Conservation (phyloP, 2,888 invertebrate genomes). For the Kryphioiulus occultus region DNA sequence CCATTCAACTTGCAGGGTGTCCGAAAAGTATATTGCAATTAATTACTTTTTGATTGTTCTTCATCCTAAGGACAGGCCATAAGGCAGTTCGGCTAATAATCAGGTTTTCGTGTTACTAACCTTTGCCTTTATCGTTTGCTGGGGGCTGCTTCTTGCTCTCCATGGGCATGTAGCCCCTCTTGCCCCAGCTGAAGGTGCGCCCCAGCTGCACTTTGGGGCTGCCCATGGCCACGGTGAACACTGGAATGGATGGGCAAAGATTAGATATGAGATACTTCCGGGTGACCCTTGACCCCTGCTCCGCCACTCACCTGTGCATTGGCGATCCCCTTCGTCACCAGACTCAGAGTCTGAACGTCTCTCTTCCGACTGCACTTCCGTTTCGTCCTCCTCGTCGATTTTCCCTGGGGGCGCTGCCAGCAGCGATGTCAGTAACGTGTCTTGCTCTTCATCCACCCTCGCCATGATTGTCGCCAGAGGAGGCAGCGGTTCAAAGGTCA, state of each 20-base stretch:
- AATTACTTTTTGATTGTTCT: too few relatives aligned
- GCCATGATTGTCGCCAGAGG: slow-evolving; percentile 24
- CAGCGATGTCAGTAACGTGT: background rate
- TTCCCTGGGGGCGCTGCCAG: background rate
- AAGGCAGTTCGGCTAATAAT: too few relatives aligned
- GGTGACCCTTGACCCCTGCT: background rate
- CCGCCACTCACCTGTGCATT: background rate
- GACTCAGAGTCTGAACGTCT: background rate
- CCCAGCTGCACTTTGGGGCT: slow-evolving; percentile 52
- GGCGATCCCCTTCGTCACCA: background rate
- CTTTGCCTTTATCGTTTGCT: background rate
- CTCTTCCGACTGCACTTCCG: background rate
- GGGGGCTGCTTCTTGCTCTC: background rate
- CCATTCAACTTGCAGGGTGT: too few relatives aligned
- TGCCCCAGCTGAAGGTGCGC: slow-evolving; percentile 54
- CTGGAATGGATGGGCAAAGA: background rate
- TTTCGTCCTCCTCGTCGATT: background rate
- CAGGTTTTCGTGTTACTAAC: background rate
- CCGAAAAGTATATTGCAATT: too few relatives aligned
- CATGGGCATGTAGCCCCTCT: slow-evolving; percentile 1
- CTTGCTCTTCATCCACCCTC: slow-evolving; percentile 9
- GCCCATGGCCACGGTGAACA: slow-evolving; percentile 49
- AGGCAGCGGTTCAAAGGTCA: slow-evolving; percentile 42
- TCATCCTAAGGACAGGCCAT: too few relatives aligned
- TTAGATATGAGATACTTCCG: background rate